Evolutionary conservation across 2,113 vertebrate genomes (phyloP).

Genomic region (Platichthys flesus): DNA sequence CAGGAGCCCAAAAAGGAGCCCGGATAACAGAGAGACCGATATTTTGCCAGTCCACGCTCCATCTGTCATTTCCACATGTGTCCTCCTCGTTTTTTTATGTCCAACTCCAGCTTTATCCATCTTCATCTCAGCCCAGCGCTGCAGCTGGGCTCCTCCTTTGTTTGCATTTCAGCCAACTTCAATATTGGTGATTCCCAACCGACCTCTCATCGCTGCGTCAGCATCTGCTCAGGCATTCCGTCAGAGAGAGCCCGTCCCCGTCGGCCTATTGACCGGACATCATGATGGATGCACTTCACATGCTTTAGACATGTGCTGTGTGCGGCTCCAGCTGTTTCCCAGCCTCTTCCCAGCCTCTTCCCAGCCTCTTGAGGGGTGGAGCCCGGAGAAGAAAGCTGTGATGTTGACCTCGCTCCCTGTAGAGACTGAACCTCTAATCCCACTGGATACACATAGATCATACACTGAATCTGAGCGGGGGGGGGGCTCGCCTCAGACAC

Average conservation of each 20-base stretch:
- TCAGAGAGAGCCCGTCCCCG: background rate
- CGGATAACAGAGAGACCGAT: slow-evolving; percentile 14
- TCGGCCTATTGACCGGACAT: slow-evolving; percentile 36
- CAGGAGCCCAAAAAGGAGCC: slow-evolving; percentile 7
- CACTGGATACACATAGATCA: slow-evolving; percentile 20
- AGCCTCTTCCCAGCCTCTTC: background rate
- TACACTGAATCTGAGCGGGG: slow-evolving; percentile 26
- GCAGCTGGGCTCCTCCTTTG: slow-evolving; percentile 11
- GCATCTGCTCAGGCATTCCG: slow-evolving; percentile 52
- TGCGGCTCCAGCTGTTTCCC: slow-evolving; percentile 38
- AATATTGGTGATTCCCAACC: slow-evolving; percentile 70
- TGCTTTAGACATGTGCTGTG: slow-evolving; percentile 37
- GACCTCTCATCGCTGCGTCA: slow-evolving; percentile 66
- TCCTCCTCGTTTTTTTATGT: background rate
- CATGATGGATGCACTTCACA: slow-evolving; percentile 14
- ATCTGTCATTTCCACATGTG: slow-evolving; percentile 4
- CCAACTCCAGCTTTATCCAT: slow-evolving; percentile 12
- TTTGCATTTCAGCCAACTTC: slow-evolving; percentile 62
- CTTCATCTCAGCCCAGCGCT: slow-evolving; percentile 2
- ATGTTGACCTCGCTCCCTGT: slow-evolving; percentile 41
- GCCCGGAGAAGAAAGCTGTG: slow-evolving; percentile 12
- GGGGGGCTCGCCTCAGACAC: background rate
- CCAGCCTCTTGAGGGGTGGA: slow-evolving; percentile 5
- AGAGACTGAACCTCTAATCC: slow-evolving; percentile 55
- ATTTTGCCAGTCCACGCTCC: background rate